Base-by-base conservation (phyloP, 2,113 vertebrate genomes). In the Oceanites oceanicus region DNA sequence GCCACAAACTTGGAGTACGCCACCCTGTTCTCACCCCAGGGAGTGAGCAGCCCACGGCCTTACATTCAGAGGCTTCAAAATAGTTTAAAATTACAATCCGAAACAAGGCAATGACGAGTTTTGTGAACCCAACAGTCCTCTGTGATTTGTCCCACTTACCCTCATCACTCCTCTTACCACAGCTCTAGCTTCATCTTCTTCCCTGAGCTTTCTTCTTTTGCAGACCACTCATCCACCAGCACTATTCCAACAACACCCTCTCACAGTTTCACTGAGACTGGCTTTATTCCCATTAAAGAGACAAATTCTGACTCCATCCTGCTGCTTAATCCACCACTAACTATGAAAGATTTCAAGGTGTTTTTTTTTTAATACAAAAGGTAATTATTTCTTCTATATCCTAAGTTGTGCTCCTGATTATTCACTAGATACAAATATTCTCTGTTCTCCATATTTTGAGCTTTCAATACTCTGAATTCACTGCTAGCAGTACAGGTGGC, bases 171-270 rank as follows among this genome's bases (percentile, higher is more conserved):
- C 44, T 79, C 27, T 68, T 58, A 61, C 14, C 21, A 38, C 7
- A 45, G 32, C 20, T 81, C n/a, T 71, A 1, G 2, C n/a, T 65
- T 58, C n/a, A 74, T 2, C 26, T 25, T 58, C 70, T n/a, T 75
- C 25, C 52, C 34, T 15, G 15, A 90, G 32, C 32, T 49, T 72
- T 36, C 38, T 15, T 53, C 59, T 27, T 77, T n/a, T 7, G 22
- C 1, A 2, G 59, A 45, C 11, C 19, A 25, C 40, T 61, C 20
- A 72, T 30, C 13, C 11, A 34, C 34, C 2, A 0, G 50, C 40
- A 30, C 8, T 63, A 62, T 49, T 50, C 32, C 52, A 71, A 52
- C 19, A 78, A 65, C 13, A 18, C 6, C 10, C 44, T 59, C 53
- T 70, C 67, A 16, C 15, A 53, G 45, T 38, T 80, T 50, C 40